A percentile compares a stretch with the other conserved stretches of the same genome.
phyloP scores from a whole-genome alignment of 2,888 invertebrate genomes.

The Polylopha cassiicola region DNA sequence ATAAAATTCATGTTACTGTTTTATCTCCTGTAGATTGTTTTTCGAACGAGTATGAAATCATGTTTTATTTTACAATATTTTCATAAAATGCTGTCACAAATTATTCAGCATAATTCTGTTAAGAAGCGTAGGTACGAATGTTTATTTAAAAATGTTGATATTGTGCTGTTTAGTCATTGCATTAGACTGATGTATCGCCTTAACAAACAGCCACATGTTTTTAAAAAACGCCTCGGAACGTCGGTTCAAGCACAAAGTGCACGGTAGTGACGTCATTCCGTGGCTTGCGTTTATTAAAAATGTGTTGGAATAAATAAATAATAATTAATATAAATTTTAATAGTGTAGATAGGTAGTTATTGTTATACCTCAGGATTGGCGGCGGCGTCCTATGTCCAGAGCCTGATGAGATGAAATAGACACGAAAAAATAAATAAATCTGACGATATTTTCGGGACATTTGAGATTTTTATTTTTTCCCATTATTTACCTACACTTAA shows the following conservation, averaged over 20 bases:
- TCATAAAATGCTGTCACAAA: conserved; percentile 32
- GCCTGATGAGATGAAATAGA: conserved; percentile 63
- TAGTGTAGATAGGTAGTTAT: conserved; percentile 50
- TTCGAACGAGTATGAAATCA: conserved; percentile 1
- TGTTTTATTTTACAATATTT: conserved; percentile 2
- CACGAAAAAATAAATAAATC: conserved; percentile 69
- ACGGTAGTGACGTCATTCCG: not conserved
- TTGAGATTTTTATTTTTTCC: conserved; percentile 37
- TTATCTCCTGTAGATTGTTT: not conserved
- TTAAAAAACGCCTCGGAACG: conserved; percentile 39
- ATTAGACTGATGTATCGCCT: conserved; percentile 67
- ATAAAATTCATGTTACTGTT: not conserved
- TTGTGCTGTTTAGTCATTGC: conserved; percentile 57
- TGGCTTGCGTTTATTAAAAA: conserved; percentile 39
- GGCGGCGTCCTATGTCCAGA: conserved; percentile 48
- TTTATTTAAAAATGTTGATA: conserved; percentile 32
- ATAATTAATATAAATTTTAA: conserved; percentile 33
- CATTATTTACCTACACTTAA: conserved; percentile 6
- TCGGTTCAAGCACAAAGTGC: conserved; percentile 14
- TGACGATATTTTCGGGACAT: conserved; percentile 70
- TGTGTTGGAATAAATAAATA: conserved; percentile 37
- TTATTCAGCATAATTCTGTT: conserved; percentile 27
- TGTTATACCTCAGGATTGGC: conserved; percentile 58
- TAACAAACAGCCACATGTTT: conserved; percentile 44
- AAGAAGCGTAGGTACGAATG: conserved; percentile 29